Evolutionary conservation across 2,888 invertebrate genomes (phyloP).

Genomic region (Latrodectus hesperus): DNA sequence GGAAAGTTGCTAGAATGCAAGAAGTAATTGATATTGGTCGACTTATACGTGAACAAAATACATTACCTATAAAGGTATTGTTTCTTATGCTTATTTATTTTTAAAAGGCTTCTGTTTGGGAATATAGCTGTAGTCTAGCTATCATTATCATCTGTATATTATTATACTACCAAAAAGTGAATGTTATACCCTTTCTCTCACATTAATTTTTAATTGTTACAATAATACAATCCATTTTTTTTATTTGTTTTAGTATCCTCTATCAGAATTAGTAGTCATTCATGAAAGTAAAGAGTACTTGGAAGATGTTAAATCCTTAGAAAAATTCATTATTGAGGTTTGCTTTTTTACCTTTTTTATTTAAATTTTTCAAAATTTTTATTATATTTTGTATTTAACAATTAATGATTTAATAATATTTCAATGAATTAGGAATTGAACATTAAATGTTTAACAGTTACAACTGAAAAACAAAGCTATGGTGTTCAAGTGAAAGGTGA

Average conservation of each 20-base stretch:
- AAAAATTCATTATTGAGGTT: constrained; percentile 87
- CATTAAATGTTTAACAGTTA: constrained; percentile 87
- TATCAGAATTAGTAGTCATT: constrained; percentile 96
- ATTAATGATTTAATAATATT: not conserved
- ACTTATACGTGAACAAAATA: constrained; percentile 92
- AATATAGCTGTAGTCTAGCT: not conserved
- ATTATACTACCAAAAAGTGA: too few relatives aligned
- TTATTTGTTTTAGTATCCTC: constrained; percentile 82
- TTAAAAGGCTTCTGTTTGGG: not conserved
- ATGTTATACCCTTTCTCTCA: too few relatives aligned
- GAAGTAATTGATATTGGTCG: constrained; percentile 94
- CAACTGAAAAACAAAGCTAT: constrained; percentile 92
- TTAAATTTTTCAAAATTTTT: not conserved
- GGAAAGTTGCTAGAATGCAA: constrained; percentile 94
- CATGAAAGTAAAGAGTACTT: constrained; percentile 88
- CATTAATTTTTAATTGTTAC: not conserved
- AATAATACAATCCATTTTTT: not conserved
- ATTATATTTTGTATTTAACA: not conserved
- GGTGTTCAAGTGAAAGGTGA: constrained; percentile 93
- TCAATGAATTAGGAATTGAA: constrained; percentile 84
- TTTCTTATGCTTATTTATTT: not conserved
- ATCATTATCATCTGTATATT: too few relatives aligned
- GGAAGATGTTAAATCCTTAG: constrained; percentile 84
- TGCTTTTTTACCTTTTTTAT: not conserved
- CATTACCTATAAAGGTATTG: constrained; percentile 87